A percentile compares a stretch with the other conserved stretches of the same genome.
phyloP scores from a whole-genome alignment of 53 echinoderm and acorn worm species.

The Patiria pectinifera region DNA sequence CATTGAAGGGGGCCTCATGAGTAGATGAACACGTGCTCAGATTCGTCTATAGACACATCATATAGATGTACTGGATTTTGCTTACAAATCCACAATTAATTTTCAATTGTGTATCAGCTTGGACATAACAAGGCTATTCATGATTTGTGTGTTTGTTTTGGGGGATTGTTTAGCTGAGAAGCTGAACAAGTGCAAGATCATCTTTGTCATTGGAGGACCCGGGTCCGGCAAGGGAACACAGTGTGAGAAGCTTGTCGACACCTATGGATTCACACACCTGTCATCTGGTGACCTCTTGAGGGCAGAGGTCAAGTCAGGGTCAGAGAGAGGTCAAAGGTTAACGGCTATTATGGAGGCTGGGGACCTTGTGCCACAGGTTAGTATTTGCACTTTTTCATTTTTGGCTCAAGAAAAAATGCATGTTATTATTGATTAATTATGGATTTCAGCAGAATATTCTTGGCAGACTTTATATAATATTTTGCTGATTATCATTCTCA shows the following conservation, averaged over 20 bases:
- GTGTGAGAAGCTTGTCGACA: slow-evolving; percentile 83
- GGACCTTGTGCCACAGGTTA: slow-evolving; percentile 92
- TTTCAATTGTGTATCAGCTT: no score
- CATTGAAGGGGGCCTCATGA: no score
- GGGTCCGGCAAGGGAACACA: slow-evolving; percentile 96
- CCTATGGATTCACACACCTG: slow-evolving; percentile 88
- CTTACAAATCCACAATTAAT: no score
- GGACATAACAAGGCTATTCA: not conserved
- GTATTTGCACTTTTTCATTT: not conserved
- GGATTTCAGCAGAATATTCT: no score
- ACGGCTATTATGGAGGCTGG: slow-evolving; percentile 97
- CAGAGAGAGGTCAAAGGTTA: slow-evolving; percentile 89
- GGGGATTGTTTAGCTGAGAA: slow-evolving; percentile 39
- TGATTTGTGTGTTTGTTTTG: not conserved
- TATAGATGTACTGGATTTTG: no score
- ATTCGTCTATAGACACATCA: no score
- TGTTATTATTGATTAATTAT: not conserved
- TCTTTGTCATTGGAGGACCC: slow-evolving; percentile 95
- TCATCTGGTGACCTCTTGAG: slow-evolving; percentile 94
- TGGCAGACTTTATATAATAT: not conserved
- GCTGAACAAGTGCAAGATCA: slow-evolving; percentile 82
- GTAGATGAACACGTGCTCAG: no score
- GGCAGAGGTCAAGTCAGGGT: slow-evolving; percentile 94
- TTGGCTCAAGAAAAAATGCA: not conserved
- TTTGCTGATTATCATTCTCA: not conserved